Base-by-base conservation (phyloP, 2,113 vertebrate genomes). In the Malaclemys terrapin region DNA sequence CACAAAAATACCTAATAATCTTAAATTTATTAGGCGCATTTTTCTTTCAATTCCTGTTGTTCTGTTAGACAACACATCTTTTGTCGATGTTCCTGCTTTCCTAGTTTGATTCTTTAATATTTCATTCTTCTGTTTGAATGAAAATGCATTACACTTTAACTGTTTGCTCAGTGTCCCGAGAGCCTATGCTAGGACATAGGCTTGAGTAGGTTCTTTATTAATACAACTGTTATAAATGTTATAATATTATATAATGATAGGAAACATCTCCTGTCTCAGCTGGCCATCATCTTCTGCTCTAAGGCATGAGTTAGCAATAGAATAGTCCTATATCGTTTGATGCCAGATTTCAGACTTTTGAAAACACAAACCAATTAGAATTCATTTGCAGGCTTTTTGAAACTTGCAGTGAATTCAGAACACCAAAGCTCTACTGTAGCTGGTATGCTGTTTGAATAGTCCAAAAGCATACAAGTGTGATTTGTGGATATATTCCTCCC, bases 311-410 rank as follows among this genome's bases (percentile, higher is more conserved):
- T 11, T 88, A 93, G 90, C n/a, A 93, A 16, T 88, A 56, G 57
- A 79, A 65, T 50, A 87, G 16, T 52, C 85, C 50, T 90, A 25
- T 0, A 0, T 82, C 24, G 31, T 89, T 94, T 96, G 72, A 94
- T 97, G 95, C 76, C 86, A 82, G 17, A 35, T 24, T 81, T 62
- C 62, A 57, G 3, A 50, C 53, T 90, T 94, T 65, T 50, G 38
- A 47, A 93, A 91, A 86, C 20, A 79, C 29, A 94, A 97, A 93
- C 85, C 92, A 95, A 96, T 93, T 49, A 90, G 52, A 90, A 85
- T 62, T 88, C 29, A 50, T 3, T 69, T 86, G 89, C 47, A 89
- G 96, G 35, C 42, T 80, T 82, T 81, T 90, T 54, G 62, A 83
- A 85, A 49, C 16, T 35, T 31, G 54, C n/a, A 35, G 4, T 17